Percentiles rank a stretch among this genome's conserved stretches.
These are phyloP conservation scores for Microhierax caerulescens DNA, from an alignment of 2,797 vertebrate species.

Conservation along the genomic window DNA sequence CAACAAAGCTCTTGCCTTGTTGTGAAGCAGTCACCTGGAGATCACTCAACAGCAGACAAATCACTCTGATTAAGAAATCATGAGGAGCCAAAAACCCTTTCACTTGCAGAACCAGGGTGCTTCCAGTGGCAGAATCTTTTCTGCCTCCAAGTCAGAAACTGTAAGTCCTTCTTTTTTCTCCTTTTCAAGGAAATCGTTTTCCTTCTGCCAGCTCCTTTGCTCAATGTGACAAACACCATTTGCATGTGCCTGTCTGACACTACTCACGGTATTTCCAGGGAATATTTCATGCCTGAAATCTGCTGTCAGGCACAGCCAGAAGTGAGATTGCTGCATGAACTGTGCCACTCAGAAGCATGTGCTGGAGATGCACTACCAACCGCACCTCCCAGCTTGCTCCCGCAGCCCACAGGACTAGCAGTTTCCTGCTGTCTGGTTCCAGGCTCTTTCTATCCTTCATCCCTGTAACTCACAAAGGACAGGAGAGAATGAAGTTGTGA, in stretches of 20 bases:
- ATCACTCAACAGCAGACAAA: background rate
- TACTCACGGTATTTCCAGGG: background rate
- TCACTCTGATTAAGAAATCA: background rate
- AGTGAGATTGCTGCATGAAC: background rate
- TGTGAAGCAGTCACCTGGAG: background rate
- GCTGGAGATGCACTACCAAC: background rate
- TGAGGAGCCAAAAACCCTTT: background rate
- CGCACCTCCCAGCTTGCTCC: background rate
- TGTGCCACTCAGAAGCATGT: accelerated
- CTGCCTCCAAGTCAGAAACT: background rate
- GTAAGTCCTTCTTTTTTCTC: background rate
- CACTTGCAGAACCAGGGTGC: background rate
- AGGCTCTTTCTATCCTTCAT: background rate
- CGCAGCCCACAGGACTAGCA: background rate
- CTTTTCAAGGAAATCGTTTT: background rate
- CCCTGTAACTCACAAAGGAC: background rate
- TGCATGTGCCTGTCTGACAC: background rate
- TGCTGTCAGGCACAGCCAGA: background rate
- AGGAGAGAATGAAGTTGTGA: background rate
- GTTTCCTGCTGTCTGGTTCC: background rate
- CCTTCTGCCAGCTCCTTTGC: background rate
- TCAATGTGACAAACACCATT: background rate
- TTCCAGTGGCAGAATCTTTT: background rate
- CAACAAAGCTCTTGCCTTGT: background rate
- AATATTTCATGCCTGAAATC: background rate